Percentiles rank a stretch among this genome's conserved stretches.
phyloP scores from a whole-genome alignment of 2,797 vertebrate genomes.

The Uromys caudimaculatus region DNA sequence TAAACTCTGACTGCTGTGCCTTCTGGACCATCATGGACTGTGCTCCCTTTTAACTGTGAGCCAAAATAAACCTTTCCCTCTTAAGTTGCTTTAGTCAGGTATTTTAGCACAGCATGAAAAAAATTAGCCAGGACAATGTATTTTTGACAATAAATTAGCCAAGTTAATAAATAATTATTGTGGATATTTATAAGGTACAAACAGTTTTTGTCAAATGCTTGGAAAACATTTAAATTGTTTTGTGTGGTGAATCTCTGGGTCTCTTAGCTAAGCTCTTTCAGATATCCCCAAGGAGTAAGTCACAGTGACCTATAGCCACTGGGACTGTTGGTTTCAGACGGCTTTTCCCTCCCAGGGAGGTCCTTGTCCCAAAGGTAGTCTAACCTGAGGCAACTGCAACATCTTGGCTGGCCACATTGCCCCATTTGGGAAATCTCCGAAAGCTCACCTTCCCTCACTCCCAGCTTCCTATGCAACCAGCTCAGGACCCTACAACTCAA shows the following conservation, averaged over 20 bases:
- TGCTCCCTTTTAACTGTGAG: neutral
- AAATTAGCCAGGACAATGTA: neutral
- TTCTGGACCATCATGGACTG: neutral
- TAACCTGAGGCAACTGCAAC: too few relatives aligned
- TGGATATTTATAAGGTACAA: neutral
- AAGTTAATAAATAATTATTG: neutral
- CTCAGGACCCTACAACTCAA: neutral
- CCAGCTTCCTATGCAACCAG: neutral
- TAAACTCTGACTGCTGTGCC: neutral
- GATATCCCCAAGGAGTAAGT: neutral
- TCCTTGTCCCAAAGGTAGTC: neutral
- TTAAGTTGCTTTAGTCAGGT: neutral
- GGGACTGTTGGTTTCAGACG: neutral
- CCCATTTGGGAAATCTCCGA: neutral
- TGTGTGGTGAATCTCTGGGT: neutral
- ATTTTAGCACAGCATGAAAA: neutral
- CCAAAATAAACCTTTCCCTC: neutral
- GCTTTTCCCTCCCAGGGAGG: neutral
- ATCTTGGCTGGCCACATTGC: neutral
- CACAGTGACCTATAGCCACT: neutral
- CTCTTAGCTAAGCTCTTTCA: too few relatives aligned
- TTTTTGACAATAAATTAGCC: neutral
- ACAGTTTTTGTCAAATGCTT: neutral
- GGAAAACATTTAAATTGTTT: neutral
- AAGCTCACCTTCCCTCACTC: neutral